Conservation (phyloP, 1,140 invertebrate species). For the Cotesia chilonis region DNA sequence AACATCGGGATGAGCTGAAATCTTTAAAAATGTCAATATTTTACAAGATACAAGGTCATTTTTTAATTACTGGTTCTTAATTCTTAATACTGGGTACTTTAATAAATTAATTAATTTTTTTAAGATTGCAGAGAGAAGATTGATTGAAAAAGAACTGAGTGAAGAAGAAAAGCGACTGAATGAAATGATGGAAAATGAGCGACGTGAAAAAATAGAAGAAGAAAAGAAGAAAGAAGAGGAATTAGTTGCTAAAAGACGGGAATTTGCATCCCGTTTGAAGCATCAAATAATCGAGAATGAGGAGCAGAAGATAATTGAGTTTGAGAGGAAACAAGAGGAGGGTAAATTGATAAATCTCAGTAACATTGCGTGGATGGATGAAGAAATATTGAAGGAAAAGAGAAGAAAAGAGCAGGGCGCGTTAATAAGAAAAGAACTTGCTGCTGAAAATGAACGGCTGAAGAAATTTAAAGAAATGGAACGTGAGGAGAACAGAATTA, state of each 20-base stretch:
- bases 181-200: slow-evolving; percentile 72
- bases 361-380: slow-evolving; percentile 65
- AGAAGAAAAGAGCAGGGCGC: slow-evolving; percentile 58
- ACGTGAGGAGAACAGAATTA: slow-evolving; percentile 69
- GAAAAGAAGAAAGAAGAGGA: slow-evolving; percentile 57
- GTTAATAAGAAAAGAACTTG: slow-evolving; percentile 66
- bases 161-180: slow-evolving; percentile 71
- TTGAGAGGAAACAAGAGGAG: slow-evolving; percentile 73
- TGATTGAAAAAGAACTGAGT: slow-evolving; percentile 66
- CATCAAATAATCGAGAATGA: slow-evolving; percentile 72
- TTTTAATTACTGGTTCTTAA: too few relatives aligned
- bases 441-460: slow-evolving; percentile 68
- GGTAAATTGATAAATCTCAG: slow-evolving; percentile 70
- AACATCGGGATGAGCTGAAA: too few relatives aligned
- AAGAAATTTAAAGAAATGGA: slow-evolving; percentile 68
- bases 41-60: too few relatives aligned
- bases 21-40: too few relatives aligned
- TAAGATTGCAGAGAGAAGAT: slow-evolving; percentile 55
- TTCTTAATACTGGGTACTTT: too few relatives aligned
- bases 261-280: slow-evolving; percentile 61
- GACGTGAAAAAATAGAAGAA: slow-evolving; percentile 61
- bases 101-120: background rate
- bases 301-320: slow-evolving; percentile 69
- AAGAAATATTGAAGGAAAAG: slow-evolving; percentile 63
- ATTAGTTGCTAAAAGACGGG: slow-evolving; percentile 47